Evolutionary conservation across 2,888 invertebrate species (phyloP), one percentile per base, ranked within the genome.

Genomic region (Meliscaeva auricollis): DNA sequence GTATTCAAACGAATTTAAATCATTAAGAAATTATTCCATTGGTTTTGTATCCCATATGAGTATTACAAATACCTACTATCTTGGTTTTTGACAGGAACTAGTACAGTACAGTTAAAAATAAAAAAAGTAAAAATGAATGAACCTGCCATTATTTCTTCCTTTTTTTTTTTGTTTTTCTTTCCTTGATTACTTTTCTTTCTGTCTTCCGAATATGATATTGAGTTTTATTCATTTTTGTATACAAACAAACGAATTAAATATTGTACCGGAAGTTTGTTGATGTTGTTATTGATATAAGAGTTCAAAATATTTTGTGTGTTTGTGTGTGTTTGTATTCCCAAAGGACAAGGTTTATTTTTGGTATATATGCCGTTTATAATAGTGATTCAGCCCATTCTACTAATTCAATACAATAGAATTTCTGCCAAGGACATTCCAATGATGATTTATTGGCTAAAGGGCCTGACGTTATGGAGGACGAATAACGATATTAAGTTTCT

Each of bases 171-270:
- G n/a, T n/a, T n/a, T n/a, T n/a, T n/a, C n/a, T n/a, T n/a, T n/a
- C n/a, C n/a, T n/a, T n/a, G n/a, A 13, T 4, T 35, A 6, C 6
- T 15, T 15, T 17, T 32, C 15, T 38, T 52, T 74, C 20, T 73
- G 11, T n/a, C 13, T 26, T 54, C 41, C 22, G 32, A 56, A 22
- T 35, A 32, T 52, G 41, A 56, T 54, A 17, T 20, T 62, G 17
- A 41, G 54, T 72, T 72, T 35, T 30, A 35, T 64, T 72, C 56
- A 54, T 77, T 77, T 64, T 48, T 70, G 62, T 78, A 17, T 78
- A 17, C 26, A 77, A 69, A 64, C 46, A 72, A 46, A 56, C 56
- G 32, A 35, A 70, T 58, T 48, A 70, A 58, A 58, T 58, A 22
- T 22, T 22, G 15, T 52, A 15, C 70, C 35, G 54, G 77, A 70